Evolutionary conservation across 2,113 vertebrate species (phyloP).

Genomic region (Pygoscelis antarcticus): DNA sequence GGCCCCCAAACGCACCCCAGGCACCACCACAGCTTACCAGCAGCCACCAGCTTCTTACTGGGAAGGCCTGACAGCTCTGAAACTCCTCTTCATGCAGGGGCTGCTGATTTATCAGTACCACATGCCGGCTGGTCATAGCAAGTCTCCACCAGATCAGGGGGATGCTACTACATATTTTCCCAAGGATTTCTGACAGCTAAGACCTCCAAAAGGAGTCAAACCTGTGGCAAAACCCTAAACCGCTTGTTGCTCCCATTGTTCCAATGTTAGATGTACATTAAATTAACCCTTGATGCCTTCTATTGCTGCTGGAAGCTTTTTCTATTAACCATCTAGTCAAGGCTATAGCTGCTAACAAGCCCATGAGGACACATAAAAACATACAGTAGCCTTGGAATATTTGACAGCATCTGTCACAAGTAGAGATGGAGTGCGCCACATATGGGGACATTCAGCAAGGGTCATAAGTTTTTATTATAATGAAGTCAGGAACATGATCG

Average conservation of each 20-base stretch:
- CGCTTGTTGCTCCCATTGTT: neutral
- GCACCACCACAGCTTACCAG: neutral
- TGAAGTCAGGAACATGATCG: neutral
- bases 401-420: neutral
- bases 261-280: neutral
- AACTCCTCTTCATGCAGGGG: neutral
- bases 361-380: neutral
- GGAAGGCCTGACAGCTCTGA: neutral
- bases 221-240: neutral
- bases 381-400: neutral
- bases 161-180: neutral
- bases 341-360: neutral
- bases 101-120: neutral
- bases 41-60: neutral
- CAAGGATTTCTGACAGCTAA: neutral
- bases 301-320: neutral
- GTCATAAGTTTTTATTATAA: neutral
- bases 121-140: neutral
- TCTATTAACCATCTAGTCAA: neutral
- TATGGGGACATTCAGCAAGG: neutral
- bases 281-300: neutral
- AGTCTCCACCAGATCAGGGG: neutral
- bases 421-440: accelerated
- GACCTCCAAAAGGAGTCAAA: neutral
- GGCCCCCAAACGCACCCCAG: neutral